These are phyloP conservation scores for Cactoblastis cactorum DNA, from an alignment of 2,888 invertebrate genomes.

Conservation along the genomic window DNA sequence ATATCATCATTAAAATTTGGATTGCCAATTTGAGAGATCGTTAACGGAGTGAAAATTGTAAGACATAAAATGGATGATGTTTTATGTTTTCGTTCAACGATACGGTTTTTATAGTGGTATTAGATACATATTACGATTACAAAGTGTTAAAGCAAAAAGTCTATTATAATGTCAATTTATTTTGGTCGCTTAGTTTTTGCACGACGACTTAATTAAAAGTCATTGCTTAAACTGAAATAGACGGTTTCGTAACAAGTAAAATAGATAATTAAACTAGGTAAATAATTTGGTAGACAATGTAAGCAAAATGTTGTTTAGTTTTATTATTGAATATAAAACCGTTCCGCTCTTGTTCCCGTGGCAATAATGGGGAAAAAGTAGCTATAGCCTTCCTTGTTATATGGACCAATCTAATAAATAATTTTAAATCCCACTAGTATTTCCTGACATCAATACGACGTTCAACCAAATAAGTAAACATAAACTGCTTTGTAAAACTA, in stretches of 20 bases:
- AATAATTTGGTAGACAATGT: no score
- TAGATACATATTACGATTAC: neutral
- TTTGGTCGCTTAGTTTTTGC: neutral
- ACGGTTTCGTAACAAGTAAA: neutral
- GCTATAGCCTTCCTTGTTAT: no score
- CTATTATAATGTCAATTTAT: neutral
- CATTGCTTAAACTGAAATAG: neutral
- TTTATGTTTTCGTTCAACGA: neutral
- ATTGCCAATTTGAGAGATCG: neutral
- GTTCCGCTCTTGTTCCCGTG: no score
- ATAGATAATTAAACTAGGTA: neutral
- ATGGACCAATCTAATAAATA: no score
- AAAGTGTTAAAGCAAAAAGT: neutral
- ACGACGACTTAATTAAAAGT: neutral
- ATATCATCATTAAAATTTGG: slow-evolving; percentile 1
- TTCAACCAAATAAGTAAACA: no score
- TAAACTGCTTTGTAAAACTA: no score
- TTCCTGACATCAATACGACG: no score
- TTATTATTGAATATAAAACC: no score
- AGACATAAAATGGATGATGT: neutral
- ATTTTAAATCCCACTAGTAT: no score
- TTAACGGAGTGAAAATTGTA: neutral
- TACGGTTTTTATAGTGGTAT: neutral
- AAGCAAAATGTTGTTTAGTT: no score
- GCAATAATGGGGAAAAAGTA: no score